These are phyloP conservation scores for Tauraco erythrolophus DNA, from an alignment of 2,113 vertebrate species.

Conservation along the genomic window DNA sequence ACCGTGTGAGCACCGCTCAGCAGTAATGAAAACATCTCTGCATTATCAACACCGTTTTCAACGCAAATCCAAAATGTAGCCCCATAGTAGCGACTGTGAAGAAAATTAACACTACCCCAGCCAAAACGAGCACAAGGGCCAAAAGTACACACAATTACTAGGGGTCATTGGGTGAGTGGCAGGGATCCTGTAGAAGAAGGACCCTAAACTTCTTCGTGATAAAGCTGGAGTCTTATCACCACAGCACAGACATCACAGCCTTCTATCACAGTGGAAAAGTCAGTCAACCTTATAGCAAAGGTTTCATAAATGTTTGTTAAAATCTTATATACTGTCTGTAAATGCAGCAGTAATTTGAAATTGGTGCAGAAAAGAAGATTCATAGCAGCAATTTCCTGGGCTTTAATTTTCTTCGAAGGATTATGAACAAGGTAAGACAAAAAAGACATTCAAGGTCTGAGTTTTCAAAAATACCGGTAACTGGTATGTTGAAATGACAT, in stretches of 20 bases:
- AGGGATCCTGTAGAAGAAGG: not conserved
- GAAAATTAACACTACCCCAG: too few relatives aligned
- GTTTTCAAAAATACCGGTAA: not conserved
- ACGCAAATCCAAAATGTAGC: too few relatives aligned
- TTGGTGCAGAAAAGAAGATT: not conserved
- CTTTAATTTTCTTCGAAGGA: not conserved
- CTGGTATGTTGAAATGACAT: not conserved
- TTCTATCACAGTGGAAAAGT: not conserved
- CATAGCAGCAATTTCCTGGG: not conserved
- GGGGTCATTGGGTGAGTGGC: not conserved
- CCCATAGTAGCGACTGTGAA: too few relatives aligned
- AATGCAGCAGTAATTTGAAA: not conserved
- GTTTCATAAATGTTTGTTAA: not conserved
- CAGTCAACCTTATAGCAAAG: not conserved
- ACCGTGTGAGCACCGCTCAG: too few relatives aligned
- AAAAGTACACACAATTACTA: not conserved
- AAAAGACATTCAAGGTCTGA: not conserved
- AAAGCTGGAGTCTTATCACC: not conserved
- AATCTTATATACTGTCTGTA: not conserved
- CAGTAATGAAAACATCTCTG: too few relatives aligned
- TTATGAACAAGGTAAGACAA: rapidly evolving
- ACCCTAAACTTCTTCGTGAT: too few relatives aligned
- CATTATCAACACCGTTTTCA: too few relatives aligned
- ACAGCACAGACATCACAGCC: not conserved
- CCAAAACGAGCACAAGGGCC: too few relatives aligned